Conservation (phyloP, 2,888 invertebrate genomes). For the Disparrhopalites patrizii region DNA sequence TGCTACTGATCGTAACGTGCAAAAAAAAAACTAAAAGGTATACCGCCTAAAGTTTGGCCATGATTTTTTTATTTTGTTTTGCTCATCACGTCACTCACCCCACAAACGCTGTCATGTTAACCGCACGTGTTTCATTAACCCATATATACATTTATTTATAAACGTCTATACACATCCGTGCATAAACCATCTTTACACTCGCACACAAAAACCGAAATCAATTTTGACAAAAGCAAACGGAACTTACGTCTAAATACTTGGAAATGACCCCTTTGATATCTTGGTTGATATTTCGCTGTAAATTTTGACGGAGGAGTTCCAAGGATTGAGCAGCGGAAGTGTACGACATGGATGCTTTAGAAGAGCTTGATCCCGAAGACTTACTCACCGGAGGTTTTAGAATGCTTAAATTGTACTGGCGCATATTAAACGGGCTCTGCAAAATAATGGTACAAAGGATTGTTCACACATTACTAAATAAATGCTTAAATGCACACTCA, state of each 20-base stretch:
- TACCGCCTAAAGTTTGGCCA: no score
- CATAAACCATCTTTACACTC: no score
- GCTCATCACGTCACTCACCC: no score
- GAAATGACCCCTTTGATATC: conserved; percentile 73
- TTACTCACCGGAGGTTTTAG: conserved; percentile 52
- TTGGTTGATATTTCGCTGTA: conserved; percentile 71
- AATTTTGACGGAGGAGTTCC: conserved; percentile 68
- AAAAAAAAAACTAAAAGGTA: no score
- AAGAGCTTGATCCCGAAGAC: conserved; percentile 43
- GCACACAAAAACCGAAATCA: no score
- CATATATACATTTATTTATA: no score
- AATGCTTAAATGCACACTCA: neutral
- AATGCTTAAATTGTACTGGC: conserved; percentile 69
- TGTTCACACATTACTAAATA: neutral
- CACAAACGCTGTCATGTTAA: no score
- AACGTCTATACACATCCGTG: no score
- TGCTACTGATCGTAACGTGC: no score
- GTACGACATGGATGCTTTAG: conserved; percentile 47
- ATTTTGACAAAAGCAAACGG: no score
- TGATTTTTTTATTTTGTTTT: no score
- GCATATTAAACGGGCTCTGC: conserved; percentile 62
- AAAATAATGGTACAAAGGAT: conserved; percentile 2
- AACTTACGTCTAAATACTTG: conserved; percentile 67
- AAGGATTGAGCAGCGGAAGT: conserved; percentile 69
- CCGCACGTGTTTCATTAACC: no score